Base-by-base conservation (phyloP, 2,797 vertebrate genomes). In the Peromyscus eremicus region DNA sequence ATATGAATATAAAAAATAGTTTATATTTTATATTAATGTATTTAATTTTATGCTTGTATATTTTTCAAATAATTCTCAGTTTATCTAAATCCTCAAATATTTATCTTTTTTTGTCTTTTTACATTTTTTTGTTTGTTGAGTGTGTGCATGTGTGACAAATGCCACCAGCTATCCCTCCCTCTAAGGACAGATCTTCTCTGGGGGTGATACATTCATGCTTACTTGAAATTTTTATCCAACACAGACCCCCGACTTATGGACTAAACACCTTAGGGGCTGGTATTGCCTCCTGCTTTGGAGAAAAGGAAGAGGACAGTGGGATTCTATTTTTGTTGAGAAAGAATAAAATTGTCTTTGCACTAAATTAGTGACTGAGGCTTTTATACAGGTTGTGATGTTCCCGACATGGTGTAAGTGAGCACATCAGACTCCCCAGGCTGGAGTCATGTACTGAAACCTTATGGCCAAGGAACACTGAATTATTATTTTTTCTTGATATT, bases 121-220 rank as follows among this genome's bases (percentile, higher is more conserved):
- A 13, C 32, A 40, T 19, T 43, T 16, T 16, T 9, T 62, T 32
- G 49, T 57, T 81, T 57, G 25, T n/a, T 52, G 27, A 8, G 16
- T 76, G 23, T 73, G n/a, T 43, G 9, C 1, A 4, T 2, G 73
- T 13, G 8, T 29, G 16, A 25, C 37, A 84, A 34, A 34, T 52
- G 25, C 0, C 16, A 32, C 5, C 27, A 21, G 1, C 40, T 32
- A 17, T 1, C 1, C 2, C 9, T 64, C 16, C 17, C 40, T 34
- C 43, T 84, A 60, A 46, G 60, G 29, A 64, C 60, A 83, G 25
- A 62, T 8, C 3, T 40, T 40, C 40, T 66, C 27, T 66, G 5
- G 11, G 29, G 1, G 0, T 49, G 29, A 68, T 34, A 12, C 29
- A 49, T n/a, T 11, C 29, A 21, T 85, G 11, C 34, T 49, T 49